Conservation (phyloP, 1,140 invertebrate species). For the Meteorus sp. region DNA sequence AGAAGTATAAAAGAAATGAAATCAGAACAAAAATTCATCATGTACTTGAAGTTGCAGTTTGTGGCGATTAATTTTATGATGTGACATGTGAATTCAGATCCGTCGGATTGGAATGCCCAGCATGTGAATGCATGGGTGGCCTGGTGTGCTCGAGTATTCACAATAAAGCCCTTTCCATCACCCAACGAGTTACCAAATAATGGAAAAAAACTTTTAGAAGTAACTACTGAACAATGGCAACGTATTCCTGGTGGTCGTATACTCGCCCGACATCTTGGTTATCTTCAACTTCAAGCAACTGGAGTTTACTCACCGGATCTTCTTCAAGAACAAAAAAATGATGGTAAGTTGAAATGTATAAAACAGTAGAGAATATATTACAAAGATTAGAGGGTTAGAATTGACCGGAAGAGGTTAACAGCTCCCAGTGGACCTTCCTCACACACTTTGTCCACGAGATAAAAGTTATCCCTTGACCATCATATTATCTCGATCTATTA, state of each 20-base stretch:
- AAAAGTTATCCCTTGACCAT: not conserved
- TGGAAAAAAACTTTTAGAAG: constrained; percentile 63
- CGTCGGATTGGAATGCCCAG: constrained; percentile 60
- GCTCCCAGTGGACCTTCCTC: not conserved
- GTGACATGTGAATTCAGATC: constrained; percentile 55
- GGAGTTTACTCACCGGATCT: constrained; percentile 41
- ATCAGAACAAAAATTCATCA: no score
- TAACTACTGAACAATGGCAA: constrained; percentile 47
- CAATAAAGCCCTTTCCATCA: constrained; percentile 61
- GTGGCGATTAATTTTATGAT: not conserved
- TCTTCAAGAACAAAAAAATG: constrained; percentile 36
- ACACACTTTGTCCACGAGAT: not conserved
- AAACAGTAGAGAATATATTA: no score
- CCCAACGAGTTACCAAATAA: constrained; percentile 61
- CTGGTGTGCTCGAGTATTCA: constrained; percentile 67
- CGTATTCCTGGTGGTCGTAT: constrained; percentile 35
- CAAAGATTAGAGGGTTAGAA: not conserved
- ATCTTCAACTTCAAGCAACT: constrained; percentile 45
- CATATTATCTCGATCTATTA: not conserved
- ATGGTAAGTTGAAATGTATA: constrained; percentile 35
- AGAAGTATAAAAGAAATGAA: not conserved
- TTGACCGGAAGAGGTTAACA: not conserved
- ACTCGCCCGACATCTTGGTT: constrained; percentile 46
- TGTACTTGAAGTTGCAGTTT: not conserved
- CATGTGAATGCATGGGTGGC: constrained; percentile 69